Evolutionary conservation across 2,888 invertebrate species (phyloP).

Genomic region (Chironomus riparius): DNA sequence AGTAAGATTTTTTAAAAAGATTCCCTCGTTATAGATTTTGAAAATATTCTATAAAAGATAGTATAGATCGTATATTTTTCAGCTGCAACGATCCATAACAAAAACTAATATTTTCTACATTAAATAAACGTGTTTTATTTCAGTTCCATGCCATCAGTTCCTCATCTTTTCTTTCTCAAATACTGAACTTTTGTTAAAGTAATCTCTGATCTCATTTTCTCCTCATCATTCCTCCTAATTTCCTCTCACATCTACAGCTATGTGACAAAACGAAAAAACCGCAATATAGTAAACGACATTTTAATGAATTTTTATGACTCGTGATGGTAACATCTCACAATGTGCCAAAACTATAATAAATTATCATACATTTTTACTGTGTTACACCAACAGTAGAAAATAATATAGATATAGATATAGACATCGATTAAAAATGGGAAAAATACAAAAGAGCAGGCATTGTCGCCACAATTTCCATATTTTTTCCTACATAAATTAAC

Average conservation of each 20-base stretch:
- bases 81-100: too few species aligned
- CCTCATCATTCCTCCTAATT: neutral
- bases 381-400: neutral
- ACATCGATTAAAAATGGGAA: too few species aligned
- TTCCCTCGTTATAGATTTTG: too few species aligned
- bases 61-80: too few species aligned
- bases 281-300: slow-evolving; percentile 11
- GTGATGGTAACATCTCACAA: neutral
- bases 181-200: neutral
- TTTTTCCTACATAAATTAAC: neutral
- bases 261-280: neutral
- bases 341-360: neutral
- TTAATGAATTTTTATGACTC: slow-evolving; percentile 22
- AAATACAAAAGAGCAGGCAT: neutral
- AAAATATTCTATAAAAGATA: too few species aligned
- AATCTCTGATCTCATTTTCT: neutral
- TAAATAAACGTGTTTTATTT: too few species aligned
- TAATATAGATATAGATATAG: neutral
- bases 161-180: neutral
- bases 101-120: too few species aligned
- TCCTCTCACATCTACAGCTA: neutral
- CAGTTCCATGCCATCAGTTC: too few species aligned
- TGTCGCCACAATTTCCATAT: neutral
- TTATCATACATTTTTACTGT: neutral
- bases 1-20: too few species aligned